Percentiles rank a stretch among this genome's conserved stretches.
Evolutionary conservation across 2,888 invertebrate genomes (phyloP).

Genomic region (Dicyrtoma fusca): DNA sequence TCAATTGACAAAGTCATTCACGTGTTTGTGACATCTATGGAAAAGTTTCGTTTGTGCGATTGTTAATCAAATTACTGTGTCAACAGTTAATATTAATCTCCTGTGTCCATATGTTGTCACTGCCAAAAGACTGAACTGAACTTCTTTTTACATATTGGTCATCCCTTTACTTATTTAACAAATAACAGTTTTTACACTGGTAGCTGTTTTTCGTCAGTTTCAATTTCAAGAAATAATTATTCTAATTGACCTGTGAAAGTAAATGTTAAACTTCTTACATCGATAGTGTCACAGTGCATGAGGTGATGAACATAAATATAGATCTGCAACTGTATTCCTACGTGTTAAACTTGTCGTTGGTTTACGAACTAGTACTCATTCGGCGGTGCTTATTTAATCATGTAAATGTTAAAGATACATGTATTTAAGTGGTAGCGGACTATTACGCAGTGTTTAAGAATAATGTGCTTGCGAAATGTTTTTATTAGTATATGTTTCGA

Average conservation of each 20-base stretch:
- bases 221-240: background rate
- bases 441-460: too few relatives aligned
- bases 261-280: background rate
- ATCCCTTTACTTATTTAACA: background rate
- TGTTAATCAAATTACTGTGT: background rate
- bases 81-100: background rate
- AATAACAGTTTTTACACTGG: background rate
- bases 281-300: background rate
- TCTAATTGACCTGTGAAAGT: background rate
- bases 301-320: background rate
- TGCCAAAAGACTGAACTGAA: conserved; percentile 13
- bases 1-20: background rate
- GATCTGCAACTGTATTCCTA: conserved; percentile 27
- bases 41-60: too few relatives aligned
- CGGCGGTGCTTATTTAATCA: background rate
- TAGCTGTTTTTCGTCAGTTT: background rate
- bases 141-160: too few relatives aligned
- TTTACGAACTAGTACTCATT: background rate
- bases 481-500: too few relatives aligned
- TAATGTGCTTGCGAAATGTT: too few relatives aligned
- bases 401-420: too few relatives aligned
- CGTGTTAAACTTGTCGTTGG: conserved; percentile 31
- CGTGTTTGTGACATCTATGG: background rate
- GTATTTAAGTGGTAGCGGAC: too few relatives aligned
- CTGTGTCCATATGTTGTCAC: too few relatives aligned